Evolutionary conservation across 2,797 vertebrate species (phyloP), one percentile per base, ranked within the genome.

Genomic region (Crenuchus spilurus): DNA sequence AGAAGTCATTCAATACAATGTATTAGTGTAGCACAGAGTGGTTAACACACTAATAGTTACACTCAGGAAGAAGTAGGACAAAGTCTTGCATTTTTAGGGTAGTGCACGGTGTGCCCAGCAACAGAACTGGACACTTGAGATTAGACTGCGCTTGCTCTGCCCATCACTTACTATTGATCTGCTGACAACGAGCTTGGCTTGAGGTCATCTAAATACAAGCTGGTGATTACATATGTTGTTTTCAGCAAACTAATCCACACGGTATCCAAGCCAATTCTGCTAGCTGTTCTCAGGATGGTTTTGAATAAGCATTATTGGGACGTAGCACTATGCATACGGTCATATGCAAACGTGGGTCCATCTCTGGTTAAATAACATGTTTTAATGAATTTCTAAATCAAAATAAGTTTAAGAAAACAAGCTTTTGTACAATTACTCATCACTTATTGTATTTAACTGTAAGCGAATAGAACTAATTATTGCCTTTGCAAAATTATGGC

Each of bases 21-120:
- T 24, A 52, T 24, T 22, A 46, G 31, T 16, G 51, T 33, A 30
- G 31, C 24, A 10, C 39, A 46, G 60, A 37, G 37, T 54, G 31
- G 74, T 70, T 70, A 69, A 42, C 24, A 44, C 67, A 58, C 67
- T 51, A 52, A 62, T 39, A 69, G 44, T 62, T 62, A 26, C 65
- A 62, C 73, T 74, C 66, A 1, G 22, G 13, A 39, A 70, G 74
- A 81, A 81, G 33, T 79, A 76, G 80, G 80, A 76, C 80, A 81
- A 58, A 65, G 72, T 61, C 30, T 42, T 31, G 18, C 18, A 11
- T 61, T 46, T 75, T 41, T 42, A 31, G 37, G 60, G 51, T 42
- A 70, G 33, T 18, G 31, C 66, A 33, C 6, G 18, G 28, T 44
- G n/a, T 74, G 33, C 75, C 58, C 57, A 9, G 75, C 75, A 80